Percentiles rank a stretch among this genome's conserved stretches.
Evolutionary conservation across 2,113 vertebrate genomes (phyloP).

Genomic region (Motacilla tschutschensis): DNA sequence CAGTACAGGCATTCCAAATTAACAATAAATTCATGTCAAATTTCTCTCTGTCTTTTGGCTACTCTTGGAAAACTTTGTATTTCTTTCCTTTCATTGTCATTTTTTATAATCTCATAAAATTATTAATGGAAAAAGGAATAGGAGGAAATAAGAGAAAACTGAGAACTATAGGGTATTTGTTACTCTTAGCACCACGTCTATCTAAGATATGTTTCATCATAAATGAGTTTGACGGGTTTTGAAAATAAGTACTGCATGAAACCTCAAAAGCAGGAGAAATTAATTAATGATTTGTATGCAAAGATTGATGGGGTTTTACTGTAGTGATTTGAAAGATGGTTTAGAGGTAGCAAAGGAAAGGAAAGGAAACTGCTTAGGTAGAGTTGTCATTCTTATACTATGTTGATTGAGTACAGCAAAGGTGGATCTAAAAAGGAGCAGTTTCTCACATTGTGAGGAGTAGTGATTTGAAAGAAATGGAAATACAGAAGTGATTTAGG

Average conservation of each 20-base stretch:
- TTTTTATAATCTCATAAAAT: background rate
- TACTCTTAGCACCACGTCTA: background rate
- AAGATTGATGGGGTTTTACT: background rate
- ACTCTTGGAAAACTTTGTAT: background rate
- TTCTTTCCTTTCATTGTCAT: background rate
- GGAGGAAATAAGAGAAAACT: background rate
- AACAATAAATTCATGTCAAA: background rate
- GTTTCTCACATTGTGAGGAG: background rate
- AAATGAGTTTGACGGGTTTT: background rate
- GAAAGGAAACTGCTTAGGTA: background rate
- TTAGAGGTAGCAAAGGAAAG: background rate
- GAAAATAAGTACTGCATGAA: background rate
- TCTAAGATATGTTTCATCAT: background rate
- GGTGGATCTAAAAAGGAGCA: background rate
- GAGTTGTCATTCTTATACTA: background rate
- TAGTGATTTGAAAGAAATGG: background rate
- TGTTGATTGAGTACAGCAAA: background rate
- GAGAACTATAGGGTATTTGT: background rate
- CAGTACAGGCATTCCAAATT: background rate
- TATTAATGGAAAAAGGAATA: background rate
- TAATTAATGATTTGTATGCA: background rate
- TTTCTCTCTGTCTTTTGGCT: background rate
- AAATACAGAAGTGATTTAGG: background rate
- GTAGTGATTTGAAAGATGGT: background rate
- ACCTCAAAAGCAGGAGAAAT: background rate